phyloP scores from a whole-genome alignment of 2,888 invertebrate species.

The Tenthredo scrophulariae region DNA sequence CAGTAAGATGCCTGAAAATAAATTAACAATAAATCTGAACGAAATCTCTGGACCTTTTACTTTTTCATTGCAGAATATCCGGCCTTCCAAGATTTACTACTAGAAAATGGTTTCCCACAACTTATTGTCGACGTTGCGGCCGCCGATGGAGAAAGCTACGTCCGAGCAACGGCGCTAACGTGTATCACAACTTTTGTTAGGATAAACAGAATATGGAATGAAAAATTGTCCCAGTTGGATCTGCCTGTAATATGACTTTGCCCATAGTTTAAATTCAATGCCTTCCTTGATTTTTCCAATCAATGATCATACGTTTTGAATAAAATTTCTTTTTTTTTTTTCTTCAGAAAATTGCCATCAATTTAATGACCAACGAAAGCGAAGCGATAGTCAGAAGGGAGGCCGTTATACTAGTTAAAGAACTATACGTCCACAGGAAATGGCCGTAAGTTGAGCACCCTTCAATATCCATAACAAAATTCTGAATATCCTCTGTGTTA shows the following conservation, averaged over 20 bases:
- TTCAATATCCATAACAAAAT: neutral
- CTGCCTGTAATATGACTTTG: slow-evolving; percentile 80
- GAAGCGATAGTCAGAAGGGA: slow-evolving; percentile 90
- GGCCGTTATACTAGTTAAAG: slow-evolving; percentile 84
- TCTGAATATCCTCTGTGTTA: neutral
- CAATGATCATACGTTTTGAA: neutral
- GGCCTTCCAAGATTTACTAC: slow-evolving; percentile 86
- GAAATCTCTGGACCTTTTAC: neutral
- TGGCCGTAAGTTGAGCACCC: slow-evolving; percentile 77
- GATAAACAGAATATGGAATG: slow-evolving; percentile 85
- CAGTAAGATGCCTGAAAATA: slow-evolving; percentile 81
- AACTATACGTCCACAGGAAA: slow-evolving; percentile 84
- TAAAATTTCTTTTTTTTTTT: slow-evolving; percentile 36
- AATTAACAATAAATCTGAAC: neutral
- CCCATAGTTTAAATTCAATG: neutral
- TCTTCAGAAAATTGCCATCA: slow-evolving; percentile 79
- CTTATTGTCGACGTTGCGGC: slow-evolving; percentile 84
- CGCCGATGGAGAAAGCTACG: slow-evolving; percentile 87
- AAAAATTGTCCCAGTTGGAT: slow-evolving; percentile 81
- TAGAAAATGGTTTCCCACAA: slow-evolving; percentile 83
- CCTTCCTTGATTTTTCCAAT: neutral
- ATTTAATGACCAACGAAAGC: slow-evolving; percentile 83
- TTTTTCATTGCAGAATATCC: slow-evolving; percentile 84
- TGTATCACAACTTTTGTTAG: slow-evolving; percentile 86
- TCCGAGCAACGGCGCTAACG: slow-evolving; percentile 87